Evolutionary conservation across 1,140 invertebrate species (phyloP), one percentile per base, ranked within the genome.

Genomic region (Nylanderia fulva): DNA sequence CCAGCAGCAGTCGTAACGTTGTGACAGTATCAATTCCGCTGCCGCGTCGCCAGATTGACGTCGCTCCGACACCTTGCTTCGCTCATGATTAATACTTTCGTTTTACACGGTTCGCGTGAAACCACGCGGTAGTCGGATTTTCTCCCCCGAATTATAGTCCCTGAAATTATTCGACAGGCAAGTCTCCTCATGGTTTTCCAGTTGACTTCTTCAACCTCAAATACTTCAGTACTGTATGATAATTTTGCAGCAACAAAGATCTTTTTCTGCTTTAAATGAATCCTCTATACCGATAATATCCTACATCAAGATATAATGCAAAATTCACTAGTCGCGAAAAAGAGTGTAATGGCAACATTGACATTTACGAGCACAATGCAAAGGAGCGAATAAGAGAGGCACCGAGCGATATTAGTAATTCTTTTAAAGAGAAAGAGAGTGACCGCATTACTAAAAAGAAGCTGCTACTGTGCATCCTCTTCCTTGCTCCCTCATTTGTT

Each of bases 1-100:
- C 75, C 85, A 75, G 80, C 84, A 61, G 84, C 84, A 61, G 84
- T 85, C 83, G 84, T 71, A 60, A 88, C 84, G 68, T 85, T 60
- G 75, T 72, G 86, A 85, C 84, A 69, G 72, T 82, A 69, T 82
- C 77, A 72, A 58, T 82, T 29, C 18, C 48, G n/a, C n/a, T 0
- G 7, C 1, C 29, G 48, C 64, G 24, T 24, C 11, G 45, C 11
- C 27, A 60, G 27, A 71, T 60, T 82, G 66, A 82, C 77, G 54
- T 33, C 76, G 48, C 1, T 4, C 56, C 36, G 66, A 82, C 77
- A 58, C 77, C 42, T 82, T 18, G 48, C 48, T n/a, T 56, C 52
- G 42, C 36, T 42, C 63, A 54, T 71, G 77, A 72, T 72, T 71
- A 64, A 82, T 82, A 71, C 36, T 58, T 80, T 71, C 24, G 64